Evolutionary conservation across 2,888 invertebrate species (phyloP).

Genomic region (Scelioninae gen. 1): DNA sequence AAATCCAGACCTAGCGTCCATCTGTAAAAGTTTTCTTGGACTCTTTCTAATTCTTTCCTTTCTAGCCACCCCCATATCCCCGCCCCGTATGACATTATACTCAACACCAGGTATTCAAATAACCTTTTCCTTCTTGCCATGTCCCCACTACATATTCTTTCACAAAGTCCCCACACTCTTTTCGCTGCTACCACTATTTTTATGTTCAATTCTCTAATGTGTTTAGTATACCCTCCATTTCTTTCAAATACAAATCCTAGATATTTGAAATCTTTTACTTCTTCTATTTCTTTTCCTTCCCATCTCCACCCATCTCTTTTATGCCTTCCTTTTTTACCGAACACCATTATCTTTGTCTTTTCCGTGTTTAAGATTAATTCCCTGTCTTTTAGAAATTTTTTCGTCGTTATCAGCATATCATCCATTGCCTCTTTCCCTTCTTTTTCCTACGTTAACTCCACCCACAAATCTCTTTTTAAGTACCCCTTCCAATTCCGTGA

Average conservation of each 20-base stretch:
- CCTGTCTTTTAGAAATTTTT: too few species aligned
- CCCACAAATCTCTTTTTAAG: background rate
- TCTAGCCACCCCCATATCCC: slow-evolving; percentile 1
- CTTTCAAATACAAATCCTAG: background rate
- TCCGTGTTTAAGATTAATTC: background rate
- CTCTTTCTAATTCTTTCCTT: slow-evolving; percentile 1
- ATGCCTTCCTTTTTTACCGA: background rate
- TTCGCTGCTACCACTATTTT: background rate
- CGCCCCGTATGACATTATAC: background rate
- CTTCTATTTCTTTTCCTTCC: background rate
- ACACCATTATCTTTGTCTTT: too few species aligned
- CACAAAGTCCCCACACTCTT: slow-evolving; percentile 9
- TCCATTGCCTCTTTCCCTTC: background rate
- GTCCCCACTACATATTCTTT: slow-evolving; percentile 10
- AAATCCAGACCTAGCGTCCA: slow-evolving; percentile 1
- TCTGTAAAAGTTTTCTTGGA: background rate
- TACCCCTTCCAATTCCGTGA: background rate
- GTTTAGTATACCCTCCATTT: slow-evolving; percentile 5
- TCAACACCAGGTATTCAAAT: background rate
- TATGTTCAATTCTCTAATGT: slow-evolving; percentile 6
- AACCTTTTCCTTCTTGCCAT: slow-evolving; percentile 2
- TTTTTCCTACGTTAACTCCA: background rate
- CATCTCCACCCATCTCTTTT: slow-evolving; percentile 4
- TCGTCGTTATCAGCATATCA: too few species aligned
- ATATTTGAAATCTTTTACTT: too few species aligned